Base-by-base conservation (phyloP, 1,140 invertebrate species). In the Hydropsyche tenuis region DNA sequence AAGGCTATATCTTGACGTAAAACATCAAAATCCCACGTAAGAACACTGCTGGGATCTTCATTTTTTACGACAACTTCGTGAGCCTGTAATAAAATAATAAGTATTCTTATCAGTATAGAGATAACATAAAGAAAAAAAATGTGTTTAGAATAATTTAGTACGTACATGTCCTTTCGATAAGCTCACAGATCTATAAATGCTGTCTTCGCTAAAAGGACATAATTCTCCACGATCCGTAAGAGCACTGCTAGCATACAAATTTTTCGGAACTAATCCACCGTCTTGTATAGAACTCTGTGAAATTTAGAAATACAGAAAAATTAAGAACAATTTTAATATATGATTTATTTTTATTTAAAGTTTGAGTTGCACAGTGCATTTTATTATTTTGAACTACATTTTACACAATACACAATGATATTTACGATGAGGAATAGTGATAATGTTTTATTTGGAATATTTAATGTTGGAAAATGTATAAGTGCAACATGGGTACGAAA, bases 21-120 rank as follows among this genome's bases (percentile, higher is more conserved):
- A 7, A 98, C 93, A 86, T 98, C 96, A 88, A 98, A 98, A 84
- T 98, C 96, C 96, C 96, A 98, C 16, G 96, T 98, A 12, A 98
- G 88, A 66, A 98, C 95, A 81, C 92, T 93, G 64, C 95, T 93
- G 46, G 90, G 89, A 83, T 96, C 94, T 48, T 91, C 88, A 73
- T 94, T 94, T 56, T 88, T 85, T 43, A 98, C 90, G 48, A 94
- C 85, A 63, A 96, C 91, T 81, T 96, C 94, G 85, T 97, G 93
- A 43, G 91, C 90, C 85, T 94, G 87, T 45, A 25, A 62, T 62
- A 14, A 37, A 23, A 62, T n/a, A 23, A 3, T 62, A 62, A 4
- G 23, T 16, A 51, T 51, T n/a, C n/a, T n/a, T n/a, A n/a, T n/a
- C n/a, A n/a, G n/a, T n/a, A n/a, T 60, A 12, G 53, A 3, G 16